Conservation (phyloP, 2,888 invertebrate species). For the Troides oblongomaculatus region DNA sequence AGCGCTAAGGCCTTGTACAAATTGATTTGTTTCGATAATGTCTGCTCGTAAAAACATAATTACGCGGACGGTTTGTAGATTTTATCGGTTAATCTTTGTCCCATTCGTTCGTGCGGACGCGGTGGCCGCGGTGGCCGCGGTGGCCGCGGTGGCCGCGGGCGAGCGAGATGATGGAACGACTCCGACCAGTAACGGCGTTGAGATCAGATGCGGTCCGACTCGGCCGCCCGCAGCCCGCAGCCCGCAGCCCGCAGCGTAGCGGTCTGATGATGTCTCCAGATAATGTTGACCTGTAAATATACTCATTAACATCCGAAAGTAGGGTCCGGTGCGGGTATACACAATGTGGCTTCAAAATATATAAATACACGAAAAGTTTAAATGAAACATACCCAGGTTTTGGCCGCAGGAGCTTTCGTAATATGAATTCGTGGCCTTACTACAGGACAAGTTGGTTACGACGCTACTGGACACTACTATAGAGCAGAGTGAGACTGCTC, state of each 20-base stretch:
- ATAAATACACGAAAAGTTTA: too few species aligned
- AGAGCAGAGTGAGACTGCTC: too few species aligned
- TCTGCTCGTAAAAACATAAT: conserved; percentile 8
- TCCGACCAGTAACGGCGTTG: conserved; percentile 13
- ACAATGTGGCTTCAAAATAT: too few species aligned
- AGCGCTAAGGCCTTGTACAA: not conserved
- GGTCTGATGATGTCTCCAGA: conserved; percentile 21
- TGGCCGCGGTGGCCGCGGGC: not conserved
- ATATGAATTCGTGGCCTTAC: too few species aligned
- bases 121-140: not conserved
- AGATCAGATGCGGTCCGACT: conserved; percentile 7
- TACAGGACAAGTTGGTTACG: too few species aligned
- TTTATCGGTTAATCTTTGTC: conserved; percentile 11
- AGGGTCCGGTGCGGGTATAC: too few species aligned
- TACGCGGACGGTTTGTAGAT: conserved; percentile 13
- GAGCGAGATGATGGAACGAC: conserved; percentile 9
- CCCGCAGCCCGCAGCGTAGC: conserved; percentile 14
- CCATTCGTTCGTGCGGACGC: conserved; percentile 2
- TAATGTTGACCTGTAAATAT: conserved; percentile 16
- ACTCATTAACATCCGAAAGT: too few species aligned
- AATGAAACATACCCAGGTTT: too few species aligned
- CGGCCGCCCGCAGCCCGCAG: conserved; percentile 10
- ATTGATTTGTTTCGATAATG: not conserved
- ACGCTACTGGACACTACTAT: too few species aligned
- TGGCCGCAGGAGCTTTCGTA: too few species aligned